Percentiles rank a stretch among this genome's conserved stretches.
These are phyloP conservation scores for Halocynthia aurantium DNA, from an alignment of 23 tunicate species.

Conservation along the genomic window DNA sequence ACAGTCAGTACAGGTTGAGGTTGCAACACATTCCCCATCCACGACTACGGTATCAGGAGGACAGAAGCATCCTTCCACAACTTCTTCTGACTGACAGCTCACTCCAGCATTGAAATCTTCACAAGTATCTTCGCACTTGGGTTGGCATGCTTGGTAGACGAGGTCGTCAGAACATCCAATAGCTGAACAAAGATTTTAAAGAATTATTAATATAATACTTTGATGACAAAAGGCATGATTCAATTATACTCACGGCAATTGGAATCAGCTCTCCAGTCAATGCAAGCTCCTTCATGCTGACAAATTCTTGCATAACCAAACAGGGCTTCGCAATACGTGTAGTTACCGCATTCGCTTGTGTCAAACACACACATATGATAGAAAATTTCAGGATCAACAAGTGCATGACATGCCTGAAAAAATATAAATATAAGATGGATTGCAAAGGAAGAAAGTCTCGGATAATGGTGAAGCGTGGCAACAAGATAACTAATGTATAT, in stretches of 20 bases:
- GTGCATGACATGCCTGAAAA: constrained; percentile 67
- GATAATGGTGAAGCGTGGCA: too few relatives aligned
- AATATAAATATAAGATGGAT: background rate
- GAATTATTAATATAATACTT: background rate
- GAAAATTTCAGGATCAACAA: constrained; percentile 58
- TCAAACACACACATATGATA: constrained; percentile 70
- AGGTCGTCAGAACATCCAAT: constrained; percentile 46
- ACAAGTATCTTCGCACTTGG: constrained; percentile 76
- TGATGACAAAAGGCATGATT: background rate
- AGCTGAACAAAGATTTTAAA: constrained; percentile 31
- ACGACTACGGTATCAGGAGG: constrained; percentile 59
- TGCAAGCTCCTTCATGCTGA: constrained; percentile 66
- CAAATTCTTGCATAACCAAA: constrained; percentile 81
- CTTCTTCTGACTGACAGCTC: constrained; percentile 50
- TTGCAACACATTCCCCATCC: constrained; percentile 52
- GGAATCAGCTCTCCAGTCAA: constrained; percentile 85
- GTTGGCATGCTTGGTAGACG: constrained; percentile 77
- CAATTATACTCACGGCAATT: constrained; percentile 64
- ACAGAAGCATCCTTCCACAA: constrained; percentile 90
- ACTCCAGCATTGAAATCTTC: constrained; percentile 29
- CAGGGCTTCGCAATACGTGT: constrained; percentile 76
- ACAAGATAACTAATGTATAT: too few relatives aligned
- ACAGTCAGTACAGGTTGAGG: constrained; percentile 67
- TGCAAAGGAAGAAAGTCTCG: too few relatives aligned
- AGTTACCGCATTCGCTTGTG: constrained; percentile 74